Percentiles rank a stretch among this genome's conserved stretches.
Conservation (phyloP, 2,113 vertebrate species). For the Engystomops pustulosus region DNA sequence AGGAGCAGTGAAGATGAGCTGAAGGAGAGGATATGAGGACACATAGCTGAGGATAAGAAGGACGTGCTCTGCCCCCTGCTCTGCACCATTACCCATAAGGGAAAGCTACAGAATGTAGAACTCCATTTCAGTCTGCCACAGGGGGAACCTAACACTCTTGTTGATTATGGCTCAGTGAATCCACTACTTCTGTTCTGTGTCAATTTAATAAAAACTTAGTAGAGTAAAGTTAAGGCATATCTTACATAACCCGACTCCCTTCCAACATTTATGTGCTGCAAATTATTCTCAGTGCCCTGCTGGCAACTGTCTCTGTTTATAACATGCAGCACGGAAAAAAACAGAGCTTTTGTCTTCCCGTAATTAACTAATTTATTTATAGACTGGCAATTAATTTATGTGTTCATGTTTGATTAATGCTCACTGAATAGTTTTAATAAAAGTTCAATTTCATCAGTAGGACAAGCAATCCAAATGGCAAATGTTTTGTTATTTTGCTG, state of each 20-base stretch:
- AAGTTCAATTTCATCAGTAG: conserved; percentile 49
- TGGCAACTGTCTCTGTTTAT: conserved; percentile 50
- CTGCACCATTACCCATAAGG: conserved; percentile 38
- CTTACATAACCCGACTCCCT: conserved; percentile 31
- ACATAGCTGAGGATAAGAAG: conserved; percentile 21
- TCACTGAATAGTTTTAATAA: conserved; percentile 41
- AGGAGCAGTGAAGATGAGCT: conserved; percentile 26
- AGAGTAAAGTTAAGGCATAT: conserved; percentile 25
- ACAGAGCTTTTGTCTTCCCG: conserved; percentile 44
- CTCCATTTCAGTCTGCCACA: conserved; percentile 9
- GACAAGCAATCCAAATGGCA: conserved; percentile 37
- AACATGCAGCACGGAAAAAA: conserved; percentile 44
- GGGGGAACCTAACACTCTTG: conserved; percentile 1
- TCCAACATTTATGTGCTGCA: neutral
- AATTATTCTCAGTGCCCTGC: conserved; percentile 36
- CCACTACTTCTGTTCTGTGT: conserved; percentile 38
- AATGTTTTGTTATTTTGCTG: conserved; percentile 28
- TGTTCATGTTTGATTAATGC: conserved; percentile 57
- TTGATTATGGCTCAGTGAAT: conserved; percentile 43
- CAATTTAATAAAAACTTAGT: conserved; percentile 34
- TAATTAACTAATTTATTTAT: conserved; percentile 56
- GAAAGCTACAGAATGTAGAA: conserved; percentile 2
- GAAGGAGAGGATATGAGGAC: conserved; percentile 26
- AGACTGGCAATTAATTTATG: conserved; percentile 54
- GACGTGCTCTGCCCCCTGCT: conserved; percentile 6